phyloP scores from a whole-genome alignment of 2,888 invertebrate species.

The Philhelius pedissequus region DNA sequence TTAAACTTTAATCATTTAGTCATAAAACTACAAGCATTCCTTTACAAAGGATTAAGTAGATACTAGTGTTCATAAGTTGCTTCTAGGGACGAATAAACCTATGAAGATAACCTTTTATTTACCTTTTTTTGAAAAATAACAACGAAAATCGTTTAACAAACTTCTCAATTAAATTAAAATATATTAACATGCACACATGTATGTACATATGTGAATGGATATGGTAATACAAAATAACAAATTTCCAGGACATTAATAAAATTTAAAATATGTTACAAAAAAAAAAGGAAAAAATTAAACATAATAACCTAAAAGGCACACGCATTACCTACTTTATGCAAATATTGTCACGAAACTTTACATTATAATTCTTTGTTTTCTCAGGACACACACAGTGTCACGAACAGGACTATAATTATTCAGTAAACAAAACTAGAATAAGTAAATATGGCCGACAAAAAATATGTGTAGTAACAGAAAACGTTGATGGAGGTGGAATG shows the following conservation, averaged over 20 bases:
- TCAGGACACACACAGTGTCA: background rate
- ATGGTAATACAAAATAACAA: background rate
- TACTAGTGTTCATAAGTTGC: background rate
- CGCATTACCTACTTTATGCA: background rate
- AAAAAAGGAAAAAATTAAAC: background rate
- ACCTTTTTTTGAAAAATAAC: background rate
- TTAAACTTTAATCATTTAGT: background rate
- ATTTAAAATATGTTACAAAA: background rate
- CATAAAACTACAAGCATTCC: background rate
- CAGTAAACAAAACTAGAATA: background rate
- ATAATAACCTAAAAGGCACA: background rate
- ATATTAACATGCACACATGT: background rate
- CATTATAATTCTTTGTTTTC: background rate
- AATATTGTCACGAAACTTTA: background rate
- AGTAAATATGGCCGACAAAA: background rate
- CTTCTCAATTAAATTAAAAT: constrained; percentile 1
- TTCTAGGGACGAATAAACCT: no score
- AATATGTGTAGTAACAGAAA: background rate
- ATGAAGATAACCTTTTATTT: background rate
- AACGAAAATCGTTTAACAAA: background rate
- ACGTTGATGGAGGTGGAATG: background rate
- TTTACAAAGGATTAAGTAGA: background rate
- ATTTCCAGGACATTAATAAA: background rate
- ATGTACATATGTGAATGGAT: background rate
- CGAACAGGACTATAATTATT: background rate